phyloP scores from a whole-genome alignment of 1,140 invertebrate genomes.

The Bicyclus anynana region DNA sequence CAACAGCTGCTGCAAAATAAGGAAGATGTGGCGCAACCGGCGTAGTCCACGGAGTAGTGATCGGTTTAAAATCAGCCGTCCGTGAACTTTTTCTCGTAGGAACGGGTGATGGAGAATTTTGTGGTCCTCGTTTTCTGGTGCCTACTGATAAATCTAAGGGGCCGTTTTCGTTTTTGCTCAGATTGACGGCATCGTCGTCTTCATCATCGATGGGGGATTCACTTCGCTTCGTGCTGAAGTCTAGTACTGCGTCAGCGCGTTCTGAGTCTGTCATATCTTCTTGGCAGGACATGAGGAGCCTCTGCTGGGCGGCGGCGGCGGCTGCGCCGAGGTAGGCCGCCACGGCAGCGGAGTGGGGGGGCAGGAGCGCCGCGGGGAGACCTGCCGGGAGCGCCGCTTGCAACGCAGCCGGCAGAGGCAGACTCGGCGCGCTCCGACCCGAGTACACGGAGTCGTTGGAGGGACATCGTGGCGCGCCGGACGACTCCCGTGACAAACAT shows the following conservation, averaged over 20 bases:
- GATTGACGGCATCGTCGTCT: slow-evolving; percentile 81
- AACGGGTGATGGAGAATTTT: slow-evolving; percentile 81
- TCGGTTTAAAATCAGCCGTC: slow-evolving; percentile 81
- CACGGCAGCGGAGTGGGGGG: slow-evolving; percentile 87
- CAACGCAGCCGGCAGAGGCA: slow-evolving; percentile 73
- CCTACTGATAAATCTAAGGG: slow-evolving; percentile 89
- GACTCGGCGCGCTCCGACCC: slow-evolving; percentile 79
- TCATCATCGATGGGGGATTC: slow-evolving; percentile 79
- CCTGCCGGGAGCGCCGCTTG: slow-evolving; percentile 76
- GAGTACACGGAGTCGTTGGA: slow-evolving; percentile 84
- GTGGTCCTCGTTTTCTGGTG: slow-evolving; percentile 83
- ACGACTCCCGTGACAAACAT: slow-evolving; percentile 87
- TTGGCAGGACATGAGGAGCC: slow-evolving; percentile 86
- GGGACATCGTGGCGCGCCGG: slow-evolving; percentile 81
- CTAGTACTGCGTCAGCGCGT: slow-evolving; percentile 80
- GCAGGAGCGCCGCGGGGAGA: slow-evolving; percentile 80
- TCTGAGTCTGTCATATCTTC: slow-evolving; percentile 79
- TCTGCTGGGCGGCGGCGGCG: slow-evolving; percentile 83
- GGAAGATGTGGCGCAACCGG: slow-evolving; percentile 87
- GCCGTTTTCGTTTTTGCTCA: slow-evolving; percentile 85
- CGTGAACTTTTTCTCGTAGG: slow-evolving; percentile 82
- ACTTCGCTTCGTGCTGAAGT: slow-evolving; percentile 84
- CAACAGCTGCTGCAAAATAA: slow-evolving; percentile 88
- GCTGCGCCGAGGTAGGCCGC: slow-evolving; percentile 85
- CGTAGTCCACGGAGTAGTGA: slow-evolving; percentile 86